Percentiles rank a stretch among this genome's conserved stretches.
Conservation (phyloP, 1,140 invertebrate species). For the Saccostrea echinata region DNA sequence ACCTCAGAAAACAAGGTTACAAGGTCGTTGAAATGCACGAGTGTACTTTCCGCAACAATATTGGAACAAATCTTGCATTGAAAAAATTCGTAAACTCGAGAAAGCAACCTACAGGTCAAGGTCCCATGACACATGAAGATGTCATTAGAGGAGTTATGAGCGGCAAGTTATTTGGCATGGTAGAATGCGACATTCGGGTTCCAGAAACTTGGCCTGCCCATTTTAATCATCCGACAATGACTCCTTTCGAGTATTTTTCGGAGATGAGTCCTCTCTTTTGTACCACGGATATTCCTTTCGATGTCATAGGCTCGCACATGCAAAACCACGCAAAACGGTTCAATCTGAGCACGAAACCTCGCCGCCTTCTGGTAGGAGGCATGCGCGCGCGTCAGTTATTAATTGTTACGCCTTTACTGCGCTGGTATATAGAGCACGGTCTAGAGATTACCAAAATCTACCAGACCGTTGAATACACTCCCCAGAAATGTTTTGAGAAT, state of each 20-base stretch:
- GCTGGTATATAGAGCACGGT: slow-evolving; percentile 33
- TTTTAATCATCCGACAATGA: slow-evolving; percentile 39
- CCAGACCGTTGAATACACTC: slow-evolving; percentile 58
- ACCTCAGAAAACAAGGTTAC: slow-evolving; percentile 8
- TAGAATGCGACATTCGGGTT: slow-evolving; percentile 49
- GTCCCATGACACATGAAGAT: slow-evolving; percentile 32
- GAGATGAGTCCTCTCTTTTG: neutral
- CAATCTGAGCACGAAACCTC: slow-evolving; percentile 52
- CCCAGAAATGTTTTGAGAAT: slow-evolving; percentile 42
- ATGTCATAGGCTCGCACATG: slow-evolving; percentile 62
- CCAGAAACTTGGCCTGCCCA: slow-evolving; percentile 46
- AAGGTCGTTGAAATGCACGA: slow-evolving; percentile 42
- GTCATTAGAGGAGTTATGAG: slow-evolving; percentile 45
- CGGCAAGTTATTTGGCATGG: too few relatives aligned
- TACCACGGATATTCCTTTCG: neutral
- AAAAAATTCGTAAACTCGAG: slow-evolving; percentile 37
- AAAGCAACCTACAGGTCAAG: slow-evolving; percentile 2
- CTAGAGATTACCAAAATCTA: slow-evolving; percentile 50
- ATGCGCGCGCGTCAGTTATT: slow-evolving; percentile 54
- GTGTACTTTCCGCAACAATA: neutral
- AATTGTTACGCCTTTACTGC: slow-evolving; percentile 47
- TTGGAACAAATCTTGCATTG: neutral
- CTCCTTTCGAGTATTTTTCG: slow-evolving; percentile 31
- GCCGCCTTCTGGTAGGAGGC: slow-evolving; percentile 52
- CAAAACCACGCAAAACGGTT: slow-evolving; percentile 47